A percentile compares a stretch with the other conserved stretches of the same genome.
Conservation (phyloP, 2,888 invertebrate species). For the Drosophila gaucha region DNA sequence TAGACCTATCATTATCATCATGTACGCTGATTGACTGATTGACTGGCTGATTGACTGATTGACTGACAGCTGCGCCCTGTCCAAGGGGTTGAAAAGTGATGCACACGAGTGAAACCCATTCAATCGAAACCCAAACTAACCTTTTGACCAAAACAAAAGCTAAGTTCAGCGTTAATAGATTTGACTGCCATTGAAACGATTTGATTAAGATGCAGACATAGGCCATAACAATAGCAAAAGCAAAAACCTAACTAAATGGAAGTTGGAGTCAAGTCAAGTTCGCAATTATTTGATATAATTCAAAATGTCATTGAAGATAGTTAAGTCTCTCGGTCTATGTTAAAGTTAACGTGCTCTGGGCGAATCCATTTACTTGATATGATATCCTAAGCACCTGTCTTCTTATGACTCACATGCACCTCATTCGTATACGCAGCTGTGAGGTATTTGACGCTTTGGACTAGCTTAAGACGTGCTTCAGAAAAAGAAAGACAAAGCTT, state of each 20-base stretch:
- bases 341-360: background rate
- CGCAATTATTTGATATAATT: background rate
- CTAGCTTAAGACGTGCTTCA: no score
- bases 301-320: no score
- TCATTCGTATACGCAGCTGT: no score
- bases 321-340: background rate
- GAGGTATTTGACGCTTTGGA: no score
- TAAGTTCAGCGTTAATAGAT: background rate
- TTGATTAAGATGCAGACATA: background rate
- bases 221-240: no score
- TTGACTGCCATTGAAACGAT: slow-evolving; percentile 2
- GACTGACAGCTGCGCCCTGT: slow-evolving; percentile 42
- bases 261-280: no score
- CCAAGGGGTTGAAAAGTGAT: slow-evolving; percentile 15
- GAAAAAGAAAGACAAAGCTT: no score
- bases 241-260: background rate
- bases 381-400: no score
- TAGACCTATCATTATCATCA: slow-evolving; percentile 50
- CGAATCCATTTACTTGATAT: no score
- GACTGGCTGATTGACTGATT: slow-evolving; percentile 29
- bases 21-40: slow-evolving; percentile 50
- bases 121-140: slow-evolving; percentile 14
- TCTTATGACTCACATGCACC: no score
- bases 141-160: slow-evolving; percentile 5
- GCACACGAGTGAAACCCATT: no score